Evolutionary conservation across 2,888 invertebrate species (phyloP), one percentile per base, ranked within the genome.

Genomic region (Galeruca laticollis): DNA sequence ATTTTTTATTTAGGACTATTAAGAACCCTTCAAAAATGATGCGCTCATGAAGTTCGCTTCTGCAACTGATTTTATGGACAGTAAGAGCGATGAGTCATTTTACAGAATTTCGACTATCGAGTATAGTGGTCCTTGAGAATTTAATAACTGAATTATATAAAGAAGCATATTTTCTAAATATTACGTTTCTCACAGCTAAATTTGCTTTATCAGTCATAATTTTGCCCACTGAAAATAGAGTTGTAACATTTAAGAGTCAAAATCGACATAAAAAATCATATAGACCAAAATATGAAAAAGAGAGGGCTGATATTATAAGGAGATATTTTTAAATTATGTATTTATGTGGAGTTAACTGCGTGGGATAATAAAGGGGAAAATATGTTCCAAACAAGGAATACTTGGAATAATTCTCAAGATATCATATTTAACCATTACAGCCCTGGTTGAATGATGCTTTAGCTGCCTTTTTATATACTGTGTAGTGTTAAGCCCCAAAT

Each of bases 41-140:
- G n/a, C n/a, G n/a, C n/a, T n/a, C n/a, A n/a, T n/a, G n/a, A n/a
- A n/a, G n/a, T n/a, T n/a, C n/a, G n/a, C n/a, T n/a, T n/a, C n/a
- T n/a, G n/a, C n/a, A n/a, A n/a, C n/a, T n/a, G n/a, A n/a, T n/a
- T n/a, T n/a, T n/a, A n/a, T n/a, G n/a, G n/a, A n/a, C n/a, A n/a
- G n/a, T n/a, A n/a, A n/a, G n/a, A n/a, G n/a, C n/a, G n/a, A n/a
- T n/a, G n/a, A n/a, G n/a, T n/a, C n/a, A n/a, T n/a, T n/a, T n/a
- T n/a, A n/a, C n/a, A n/a, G n/a, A n/a, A n/a, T n/a, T n/a, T n/a
- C n/a, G n/a, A n/a, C n/a, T n/a, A n/a, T n/a, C n/a, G n/a, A n/a
- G n/a, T n/a, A 15, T 31, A 57, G n/a, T 35, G 56, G 56, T 57
- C 35, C 56, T 33, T 54, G 33, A 57, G 33, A 57, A 57, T 57